A percentile compares a stretch with the other conserved stretches of the same genome.
Conservation (phyloP, 2,888 invertebrate species). For the Lingula anatina region DNA sequence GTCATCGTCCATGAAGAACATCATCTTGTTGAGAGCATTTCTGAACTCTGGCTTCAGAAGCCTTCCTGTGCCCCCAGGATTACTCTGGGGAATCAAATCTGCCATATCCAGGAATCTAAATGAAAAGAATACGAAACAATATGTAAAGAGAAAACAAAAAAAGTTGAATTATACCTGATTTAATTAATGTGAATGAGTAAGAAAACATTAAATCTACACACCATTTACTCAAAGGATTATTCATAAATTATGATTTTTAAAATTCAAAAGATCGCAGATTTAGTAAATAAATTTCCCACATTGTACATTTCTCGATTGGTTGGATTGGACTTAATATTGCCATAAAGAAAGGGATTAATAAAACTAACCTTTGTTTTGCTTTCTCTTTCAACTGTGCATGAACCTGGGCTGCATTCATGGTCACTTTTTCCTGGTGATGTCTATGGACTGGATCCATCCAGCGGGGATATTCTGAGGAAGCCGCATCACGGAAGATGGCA, state of each 20-base stretch:
- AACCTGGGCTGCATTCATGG: slow-evolving; percentile 40
- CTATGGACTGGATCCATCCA: slow-evolving; percentile 49
- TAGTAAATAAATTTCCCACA: too few relatives aligned
- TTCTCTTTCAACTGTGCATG: slow-evolving; percentile 45
- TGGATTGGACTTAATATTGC: too few relatives aligned
- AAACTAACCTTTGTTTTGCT: slow-evolving; percentile 39
- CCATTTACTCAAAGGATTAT: too few relatives aligned
- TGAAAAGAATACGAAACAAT: slow-evolving; percentile 2
- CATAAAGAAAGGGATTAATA: too few relatives aligned
- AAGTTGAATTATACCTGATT: background rate
- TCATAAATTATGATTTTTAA: too few relatives aligned
- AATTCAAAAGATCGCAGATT: too few relatives aligned
- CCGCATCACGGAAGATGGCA: slow-evolving; percentile 29
- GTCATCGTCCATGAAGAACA: slow-evolving; percentile 41
- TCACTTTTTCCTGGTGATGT: slow-evolving; percentile 25
- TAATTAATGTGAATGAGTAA: too few relatives aligned
- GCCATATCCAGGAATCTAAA: slow-evolving; percentile 41
- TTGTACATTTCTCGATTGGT: too few relatives aligned
- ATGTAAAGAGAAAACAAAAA: background rate
- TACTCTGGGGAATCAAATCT: slow-evolving; percentile 43
- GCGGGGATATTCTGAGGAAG: slow-evolving; percentile 30
- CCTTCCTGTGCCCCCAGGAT: slow-evolving; percentile 41
- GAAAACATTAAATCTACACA: too few relatives aligned
- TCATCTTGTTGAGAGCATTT: slow-evolving; percentile 41
- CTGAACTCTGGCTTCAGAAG: slow-evolving; percentile 44